phyloP scores from a whole-genome alignment of 2,113 vertebrate genomes.

The Vimba vimba region DNA sequence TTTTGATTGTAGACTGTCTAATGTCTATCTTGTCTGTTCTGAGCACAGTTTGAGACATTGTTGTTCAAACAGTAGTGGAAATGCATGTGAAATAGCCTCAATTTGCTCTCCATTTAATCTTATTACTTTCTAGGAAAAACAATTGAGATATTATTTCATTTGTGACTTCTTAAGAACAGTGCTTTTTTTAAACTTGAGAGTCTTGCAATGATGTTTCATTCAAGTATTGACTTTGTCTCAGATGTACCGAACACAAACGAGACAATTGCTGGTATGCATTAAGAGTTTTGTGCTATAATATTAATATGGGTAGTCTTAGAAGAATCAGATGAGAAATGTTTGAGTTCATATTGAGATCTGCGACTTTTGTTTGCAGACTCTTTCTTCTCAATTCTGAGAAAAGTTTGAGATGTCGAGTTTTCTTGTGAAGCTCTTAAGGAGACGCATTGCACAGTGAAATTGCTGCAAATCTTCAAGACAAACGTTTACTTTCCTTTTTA shows the following conservation, averaged over 20 bases:
- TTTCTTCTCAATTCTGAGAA: neutral
- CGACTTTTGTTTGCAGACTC: too few species aligned
- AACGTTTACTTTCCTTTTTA: neutral
- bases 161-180: neutral
- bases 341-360: neutral
- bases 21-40: neutral
- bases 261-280: neutral
- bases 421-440: neutral
- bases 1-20: neutral
- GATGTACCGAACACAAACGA: too few species aligned
- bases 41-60: neutral
- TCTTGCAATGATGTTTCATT: neutral
- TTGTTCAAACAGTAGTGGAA: neutral
- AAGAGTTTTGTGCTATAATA: neutral
- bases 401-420: neutral
- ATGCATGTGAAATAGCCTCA: neutral
- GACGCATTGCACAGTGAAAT: neutral
- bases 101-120: neutral
- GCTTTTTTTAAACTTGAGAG: neutral
- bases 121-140: neutral
- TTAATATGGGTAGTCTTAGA: neutral
- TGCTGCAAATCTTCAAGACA: neutral
- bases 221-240: too few species aligned
- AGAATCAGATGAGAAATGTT: neutral
- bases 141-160: neutral